A percentile compares a stretch with the other conserved stretches of the same genome.
phyloP scores from a whole-genome alignment of 64 coral and sea anemone genomes.

The Montipora efflorescens region DNA sequence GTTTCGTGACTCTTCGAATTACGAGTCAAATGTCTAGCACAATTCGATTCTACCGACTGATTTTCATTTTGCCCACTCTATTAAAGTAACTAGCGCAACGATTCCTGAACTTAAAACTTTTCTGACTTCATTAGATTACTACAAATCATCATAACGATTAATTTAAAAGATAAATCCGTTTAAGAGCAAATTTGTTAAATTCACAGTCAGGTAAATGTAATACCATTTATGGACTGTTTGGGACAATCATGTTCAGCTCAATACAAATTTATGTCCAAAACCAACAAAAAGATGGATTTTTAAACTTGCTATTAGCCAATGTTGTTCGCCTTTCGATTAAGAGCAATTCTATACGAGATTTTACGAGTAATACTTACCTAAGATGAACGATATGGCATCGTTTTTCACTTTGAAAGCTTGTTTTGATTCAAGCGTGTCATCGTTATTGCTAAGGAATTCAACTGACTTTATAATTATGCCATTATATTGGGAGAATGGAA shows the following conservation, averaged over 20 bases:
- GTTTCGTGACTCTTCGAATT: constrained; percentile 1
- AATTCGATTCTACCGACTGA: background rate
- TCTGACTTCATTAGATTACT: background rate
- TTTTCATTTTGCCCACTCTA: background rate
- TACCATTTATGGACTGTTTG: background rate
- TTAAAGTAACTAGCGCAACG: background rate
- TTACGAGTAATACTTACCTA: constrained; percentile 6
- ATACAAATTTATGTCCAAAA: background rate
- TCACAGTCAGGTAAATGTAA: background rate
- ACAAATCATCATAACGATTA: background rate
- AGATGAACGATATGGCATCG: background rate
- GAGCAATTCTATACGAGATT: background rate
- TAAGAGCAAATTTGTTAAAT: background rate
- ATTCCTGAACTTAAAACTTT: background rate
- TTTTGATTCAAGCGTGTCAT: background rate
- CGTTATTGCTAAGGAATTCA: background rate
- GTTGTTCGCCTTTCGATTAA: background rate
- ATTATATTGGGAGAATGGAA: background rate
- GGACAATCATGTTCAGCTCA: background rate
- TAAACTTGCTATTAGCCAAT: background rate
- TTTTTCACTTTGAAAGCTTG: background rate
- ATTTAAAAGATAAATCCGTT: background rate
- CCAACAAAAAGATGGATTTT: background rate
- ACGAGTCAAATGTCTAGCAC: background rate
- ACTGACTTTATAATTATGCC: constrained; percentile 17